Base-by-base conservation (phyloP, 2,888 invertebrate species). In the Chorisops tibialis region DNA sequence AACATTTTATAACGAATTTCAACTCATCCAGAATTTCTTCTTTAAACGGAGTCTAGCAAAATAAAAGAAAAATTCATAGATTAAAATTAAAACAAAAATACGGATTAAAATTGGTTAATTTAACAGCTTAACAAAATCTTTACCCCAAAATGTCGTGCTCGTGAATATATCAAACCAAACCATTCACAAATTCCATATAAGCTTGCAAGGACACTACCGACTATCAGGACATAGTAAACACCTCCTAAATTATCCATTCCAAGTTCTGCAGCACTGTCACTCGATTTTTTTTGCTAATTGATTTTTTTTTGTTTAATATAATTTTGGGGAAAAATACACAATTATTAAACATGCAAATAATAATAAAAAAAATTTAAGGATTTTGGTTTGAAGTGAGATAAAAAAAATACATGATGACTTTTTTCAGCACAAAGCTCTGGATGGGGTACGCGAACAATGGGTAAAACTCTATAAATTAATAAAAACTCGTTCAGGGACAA, bases 1-100 rank as follows among this genome's bases (percentile, higher is more conserved):
- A 85, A 69, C 88, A 89, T 71, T 85, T 84, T 0, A 87, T 72
- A 35, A 90, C 83, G 71, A 91, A 90, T 69, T 82, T 84, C 39
- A 91, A 69, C 74, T 92, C 91, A n/a, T 85, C 85, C 59, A 80
- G 78, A 7, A 90, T 72, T 67, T 87, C 88, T 47, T 85, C 82
- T 70, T 77, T 81, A 67, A 90, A 85, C 0, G 87, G 75, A 6
- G 86, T 80, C 84, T 89, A n/a, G 72, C 7, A 78, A 76, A 50
- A 39, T 48, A 9, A 41, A n/a, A 45, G n/a, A 38, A 14, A 37
- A 19, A 18, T n/a, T 19, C 37, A 30, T 16, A 54, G 38, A 38
- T 9, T 50, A 16, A 6, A 12, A 14, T 45, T 16, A 52, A 22
- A 19, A 38, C 35, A 3, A 35, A 4, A 14, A n/a, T 11, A n/a